Percentiles rank a stretch among this genome's conserved stretches.
Evolutionary conservation across 1,140 invertebrate genomes (phyloP).

Genomic region (Plectrocnemia conspersa): DNA sequence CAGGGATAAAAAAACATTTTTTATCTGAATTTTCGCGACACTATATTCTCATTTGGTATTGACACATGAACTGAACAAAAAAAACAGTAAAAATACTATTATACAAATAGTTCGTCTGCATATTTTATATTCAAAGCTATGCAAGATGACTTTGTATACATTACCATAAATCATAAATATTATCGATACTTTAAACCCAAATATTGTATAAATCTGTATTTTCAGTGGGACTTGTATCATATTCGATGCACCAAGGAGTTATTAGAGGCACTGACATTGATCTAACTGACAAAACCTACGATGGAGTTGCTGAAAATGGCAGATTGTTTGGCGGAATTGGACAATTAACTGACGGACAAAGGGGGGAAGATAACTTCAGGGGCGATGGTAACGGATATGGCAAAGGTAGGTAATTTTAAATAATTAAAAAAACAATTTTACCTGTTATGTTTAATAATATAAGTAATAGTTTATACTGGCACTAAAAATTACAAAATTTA

Average conservation of each 20-base stretch:
- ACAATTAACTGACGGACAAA: conserved; percentile 65
- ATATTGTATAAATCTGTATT: conserved; percentile 39
- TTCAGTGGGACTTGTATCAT: conserved; percentile 74
- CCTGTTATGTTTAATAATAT: too few species aligned
- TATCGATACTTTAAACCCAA: neutral
- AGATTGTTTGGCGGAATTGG: conserved; percentile 60
- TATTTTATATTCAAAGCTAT: too few species aligned
- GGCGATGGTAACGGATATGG: conserved; percentile 51
- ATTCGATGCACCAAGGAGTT: conserved; percentile 78
- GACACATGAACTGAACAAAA: too few species aligned
- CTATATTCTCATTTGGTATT: too few species aligned
- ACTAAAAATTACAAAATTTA: too few species aligned
- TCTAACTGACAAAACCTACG: conserved; percentile 75
- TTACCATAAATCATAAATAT: neutral
- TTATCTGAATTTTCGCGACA: too few species aligned
- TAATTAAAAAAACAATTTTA: too few species aligned
- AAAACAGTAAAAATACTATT: too few species aligned
- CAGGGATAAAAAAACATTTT: too few species aligned
- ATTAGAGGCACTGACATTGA: conserved; percentile 65
- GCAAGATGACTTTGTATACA: neutral
- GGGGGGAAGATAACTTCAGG: conserved; percentile 66
- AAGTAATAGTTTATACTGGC: too few species aligned
- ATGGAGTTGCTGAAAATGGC: conserved; percentile 65
- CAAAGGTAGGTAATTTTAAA: conserved; percentile 42
- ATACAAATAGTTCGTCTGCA: too few species aligned